These are phyloP conservation scores for Menura novaehollandiae DNA, from an alignment of 2,113 vertebrate species.

Conservation along the genomic window DNA sequence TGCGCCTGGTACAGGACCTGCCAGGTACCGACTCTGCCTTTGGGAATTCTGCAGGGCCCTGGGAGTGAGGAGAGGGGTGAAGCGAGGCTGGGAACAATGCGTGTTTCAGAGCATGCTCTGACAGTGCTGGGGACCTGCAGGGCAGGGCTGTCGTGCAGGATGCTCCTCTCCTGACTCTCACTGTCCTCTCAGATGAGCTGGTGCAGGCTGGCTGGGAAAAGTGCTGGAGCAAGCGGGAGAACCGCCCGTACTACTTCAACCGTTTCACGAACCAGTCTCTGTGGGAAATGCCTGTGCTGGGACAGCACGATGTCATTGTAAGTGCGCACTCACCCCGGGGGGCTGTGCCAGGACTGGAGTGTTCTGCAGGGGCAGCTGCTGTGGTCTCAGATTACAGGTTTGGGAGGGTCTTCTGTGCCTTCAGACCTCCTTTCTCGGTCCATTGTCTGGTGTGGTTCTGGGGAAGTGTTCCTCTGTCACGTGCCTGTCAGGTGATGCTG, in stretches of 20 bases:
- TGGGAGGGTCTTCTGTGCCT: background rate
- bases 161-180: background rate
- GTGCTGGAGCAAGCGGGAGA: constrained; percentile 98
- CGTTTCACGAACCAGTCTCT: constrained; percentile 98
- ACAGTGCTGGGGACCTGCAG: background rate
- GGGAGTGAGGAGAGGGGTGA: background rate
- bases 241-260: constrained; percentile 95
- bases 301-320: constrained; percentile 97
- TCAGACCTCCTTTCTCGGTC: background rate
- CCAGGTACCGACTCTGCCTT: constrained; percentile 76
- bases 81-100: accelerated
- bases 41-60: background rate
- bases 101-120: background rate
- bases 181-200: constrained; percentile 84
- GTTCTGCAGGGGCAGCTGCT: background rate
- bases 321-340: constrained; percentile 35
- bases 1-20: constrained; percentile 88
- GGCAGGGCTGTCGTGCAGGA: background rate
- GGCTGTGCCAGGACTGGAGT: background rate
- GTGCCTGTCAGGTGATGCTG: background rate
- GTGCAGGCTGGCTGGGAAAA: constrained; percentile 97
- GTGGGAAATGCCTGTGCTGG: constrained; percentile 96
- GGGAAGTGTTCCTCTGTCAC: background rate
- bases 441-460: background rate
- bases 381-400: background rate